phyloP scores from a whole-genome alignment of 2,888 invertebrate genomes.

The Eupithecia insigniata region DNA sequence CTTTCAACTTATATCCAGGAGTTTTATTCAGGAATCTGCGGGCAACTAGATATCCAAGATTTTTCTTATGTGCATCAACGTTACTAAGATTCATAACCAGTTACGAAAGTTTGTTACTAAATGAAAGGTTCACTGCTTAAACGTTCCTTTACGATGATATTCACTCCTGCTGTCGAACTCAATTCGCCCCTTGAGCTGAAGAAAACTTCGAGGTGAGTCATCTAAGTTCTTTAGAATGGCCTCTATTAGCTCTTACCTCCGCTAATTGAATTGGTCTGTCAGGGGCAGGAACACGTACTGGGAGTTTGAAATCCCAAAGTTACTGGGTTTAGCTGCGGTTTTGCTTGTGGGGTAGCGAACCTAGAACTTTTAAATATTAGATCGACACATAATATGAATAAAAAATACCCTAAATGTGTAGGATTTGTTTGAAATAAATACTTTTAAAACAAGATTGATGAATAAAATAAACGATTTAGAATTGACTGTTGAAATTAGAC shows the following conservation, averaged over 20 bases:
- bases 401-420: no score
- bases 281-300: slow-evolving; percentile 39
- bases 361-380: neutral
- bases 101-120: neutral
- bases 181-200: slow-evolving; percentile 10
- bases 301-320: slow-evolving; percentile 1
- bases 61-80: neutral
- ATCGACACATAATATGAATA: neutral
- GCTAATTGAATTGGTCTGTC: slow-evolving; percentile 57
- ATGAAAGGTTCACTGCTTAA: neutral
- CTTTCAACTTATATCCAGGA: neutral
- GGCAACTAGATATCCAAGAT: neutral
- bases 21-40: neutral
- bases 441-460: no score
- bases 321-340: neutral
- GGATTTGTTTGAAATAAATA: no score
- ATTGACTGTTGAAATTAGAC: no score
- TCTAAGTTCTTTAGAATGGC: slow-evolving; percentile 40
- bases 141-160: neutral
- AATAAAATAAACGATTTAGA: no score
- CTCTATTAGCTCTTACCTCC: slow-evolving; percentile 33
- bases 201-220: slow-evolving; percentile 36
- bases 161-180: neutral
- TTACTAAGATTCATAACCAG: neutral
- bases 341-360: neutral